Conservation (phyloP, 2,888 invertebrate genomes). For the Myathropa florea region DNA sequence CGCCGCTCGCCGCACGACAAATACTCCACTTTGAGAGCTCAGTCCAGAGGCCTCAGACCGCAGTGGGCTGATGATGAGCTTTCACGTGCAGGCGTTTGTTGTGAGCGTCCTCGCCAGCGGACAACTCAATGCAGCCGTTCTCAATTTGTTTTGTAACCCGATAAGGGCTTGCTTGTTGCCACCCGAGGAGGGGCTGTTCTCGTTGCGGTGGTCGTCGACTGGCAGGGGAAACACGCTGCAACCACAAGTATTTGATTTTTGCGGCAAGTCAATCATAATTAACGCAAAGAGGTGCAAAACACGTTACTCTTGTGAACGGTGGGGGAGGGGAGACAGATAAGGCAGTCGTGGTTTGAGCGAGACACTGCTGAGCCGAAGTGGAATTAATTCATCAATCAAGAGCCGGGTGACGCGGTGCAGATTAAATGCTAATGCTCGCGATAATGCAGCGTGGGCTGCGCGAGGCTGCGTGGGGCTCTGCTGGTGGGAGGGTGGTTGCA, state of each 20-base stretch:
- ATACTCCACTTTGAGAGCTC: not conserved
- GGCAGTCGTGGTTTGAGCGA: slow-evolving; percentile 45
- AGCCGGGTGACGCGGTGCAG: slow-evolving; percentile 6
- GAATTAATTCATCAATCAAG: slow-evolving; percentile 62
- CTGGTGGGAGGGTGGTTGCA: not conserved
- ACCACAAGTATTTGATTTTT: slow-evolving; percentile 56
- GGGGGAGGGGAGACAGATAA: too few species aligned
- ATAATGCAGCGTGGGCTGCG: not conserved
- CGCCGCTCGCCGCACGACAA: not conserved
- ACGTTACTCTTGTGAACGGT: not conserved
- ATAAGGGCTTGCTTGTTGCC: not conserved
- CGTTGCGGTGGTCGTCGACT: not conserved
- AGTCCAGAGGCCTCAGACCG: not conserved
- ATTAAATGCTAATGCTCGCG: slow-evolving; percentile 47
- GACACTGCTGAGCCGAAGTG: slow-evolving; percentile 19
- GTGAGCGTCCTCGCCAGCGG: not conserved
- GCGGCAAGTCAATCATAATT: slow-evolving; percentile 49
- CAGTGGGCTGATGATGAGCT: not conserved
- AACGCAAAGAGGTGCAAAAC: slow-evolving; percentile 1
- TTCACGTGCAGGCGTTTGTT: not conserved
- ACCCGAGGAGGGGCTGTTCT: not conserved
- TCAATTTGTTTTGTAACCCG: slow-evolving; percentile 49
- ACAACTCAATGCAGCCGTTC: slow-evolving; percentile 57
- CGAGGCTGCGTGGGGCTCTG: too few species aligned
- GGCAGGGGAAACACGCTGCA: not conserved